Evolutionary conservation across 2,113 vertebrate species (phyloP).

Genomic region (Panthera tigris): DNA sequence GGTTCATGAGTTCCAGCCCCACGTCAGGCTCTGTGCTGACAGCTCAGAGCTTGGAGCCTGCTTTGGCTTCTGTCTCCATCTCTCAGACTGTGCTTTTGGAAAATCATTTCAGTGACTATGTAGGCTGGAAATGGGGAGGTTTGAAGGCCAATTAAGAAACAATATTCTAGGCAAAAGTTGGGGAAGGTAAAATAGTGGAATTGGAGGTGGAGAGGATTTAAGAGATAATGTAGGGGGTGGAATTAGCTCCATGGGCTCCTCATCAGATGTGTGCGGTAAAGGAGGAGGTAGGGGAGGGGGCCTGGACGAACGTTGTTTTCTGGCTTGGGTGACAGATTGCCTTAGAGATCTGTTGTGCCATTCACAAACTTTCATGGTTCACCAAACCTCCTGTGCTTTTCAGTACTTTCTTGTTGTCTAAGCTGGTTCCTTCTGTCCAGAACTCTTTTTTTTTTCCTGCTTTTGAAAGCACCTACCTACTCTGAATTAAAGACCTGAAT

Average conservation of each 20-base stretch:
- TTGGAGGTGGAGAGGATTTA: background rate
- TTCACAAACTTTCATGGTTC: background rate
- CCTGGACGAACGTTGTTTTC: background rate
- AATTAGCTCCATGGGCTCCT: background rate
- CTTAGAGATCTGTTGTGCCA: background rate
- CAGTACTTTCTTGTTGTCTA: background rate
- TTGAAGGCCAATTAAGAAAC: background rate
- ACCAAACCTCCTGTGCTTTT: background rate
- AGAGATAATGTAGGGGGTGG: background rate
- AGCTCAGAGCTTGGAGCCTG: too few relatives aligned
- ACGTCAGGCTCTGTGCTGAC: too few relatives aligned
- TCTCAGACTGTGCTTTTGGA: background rate
- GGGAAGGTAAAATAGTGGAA: background rate
- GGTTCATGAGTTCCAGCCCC: too few relatives aligned
- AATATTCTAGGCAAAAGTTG: background rate
- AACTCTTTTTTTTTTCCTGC: background rate
- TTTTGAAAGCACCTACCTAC: background rate
- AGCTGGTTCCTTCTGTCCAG: background rate
- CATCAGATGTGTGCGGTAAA: background rate
- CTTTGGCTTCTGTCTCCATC: too few relatives aligned
- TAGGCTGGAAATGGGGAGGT: background rate
- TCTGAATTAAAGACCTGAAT: background rate
- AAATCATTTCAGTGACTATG: background rate
- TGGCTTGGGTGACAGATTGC: background rate
- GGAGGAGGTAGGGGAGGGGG: accelerated